Conservation (phyloP, 2,113 vertebrate genomes). For the Takifugu bimaculatus region DNA sequence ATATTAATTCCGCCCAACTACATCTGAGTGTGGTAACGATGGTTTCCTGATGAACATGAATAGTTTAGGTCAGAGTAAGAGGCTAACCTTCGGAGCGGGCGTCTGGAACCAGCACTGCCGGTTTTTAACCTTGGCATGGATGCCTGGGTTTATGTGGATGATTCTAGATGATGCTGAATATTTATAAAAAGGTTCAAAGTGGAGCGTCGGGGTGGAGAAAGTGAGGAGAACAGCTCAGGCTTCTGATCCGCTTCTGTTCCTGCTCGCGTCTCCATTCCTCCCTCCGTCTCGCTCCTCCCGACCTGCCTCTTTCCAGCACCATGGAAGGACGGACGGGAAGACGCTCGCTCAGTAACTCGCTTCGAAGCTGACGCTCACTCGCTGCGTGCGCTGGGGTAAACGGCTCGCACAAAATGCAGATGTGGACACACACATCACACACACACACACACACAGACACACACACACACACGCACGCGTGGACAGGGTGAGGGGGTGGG, state of each 20-base stretch:
- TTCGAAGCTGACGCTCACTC: conserved; percentile 24
- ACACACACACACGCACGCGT: conserved; percentile 38
- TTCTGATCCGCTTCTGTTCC: conserved; percentile 67
- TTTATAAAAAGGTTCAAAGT: conserved; percentile 75
- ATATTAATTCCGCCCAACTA: conserved; percentile 60
- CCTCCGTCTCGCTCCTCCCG: conserved; percentile 48
- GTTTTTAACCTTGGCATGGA: conserved; percentile 72
- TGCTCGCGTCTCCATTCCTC: conserved; percentile 68
- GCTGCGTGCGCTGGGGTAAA: neutral
- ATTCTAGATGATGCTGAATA: conserved; percentile 68
- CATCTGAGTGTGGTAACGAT: conserved; percentile 61
- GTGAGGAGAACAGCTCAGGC: conserved; percentile 63
- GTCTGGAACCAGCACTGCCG: conserved; percentile 54
- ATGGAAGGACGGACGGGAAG: conserved; percentile 38
- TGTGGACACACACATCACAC: conserved; percentile 22
- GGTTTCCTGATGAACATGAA: conserved; percentile 63
- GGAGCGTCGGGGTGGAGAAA: conserved; percentile 67
- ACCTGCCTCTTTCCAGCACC: conserved; percentile 68
- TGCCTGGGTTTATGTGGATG: conserved; percentile 65
- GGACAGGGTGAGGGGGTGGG: conserved; percentile 48
- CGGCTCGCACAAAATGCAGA: conserved; percentile 23
- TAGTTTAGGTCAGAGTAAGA: conserved; percentile 57
- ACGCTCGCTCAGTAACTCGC: conserved; percentile 39
- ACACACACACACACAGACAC: conserved; percentile 42
- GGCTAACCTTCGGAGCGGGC: conserved; percentile 57